A percentile compares a stretch with the other conserved stretches of the same genome.
Conservation (phyloP, 2,888 invertebrate genomes). For the Caenorhabditis parvicauda region DNA sequence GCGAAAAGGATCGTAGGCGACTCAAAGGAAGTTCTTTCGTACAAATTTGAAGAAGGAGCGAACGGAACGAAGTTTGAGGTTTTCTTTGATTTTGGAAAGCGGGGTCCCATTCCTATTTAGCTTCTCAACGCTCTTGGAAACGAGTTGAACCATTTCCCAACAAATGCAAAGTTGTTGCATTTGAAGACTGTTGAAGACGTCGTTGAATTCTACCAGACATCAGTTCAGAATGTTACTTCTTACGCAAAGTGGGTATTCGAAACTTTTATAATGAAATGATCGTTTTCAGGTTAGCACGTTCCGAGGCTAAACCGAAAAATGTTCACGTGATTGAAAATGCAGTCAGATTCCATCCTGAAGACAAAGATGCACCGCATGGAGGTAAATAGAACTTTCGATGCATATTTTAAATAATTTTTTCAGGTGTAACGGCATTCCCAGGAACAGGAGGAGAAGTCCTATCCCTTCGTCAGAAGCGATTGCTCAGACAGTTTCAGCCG, state of each 20-base stretch:
- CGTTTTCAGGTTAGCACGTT: conserved; percentile 41
- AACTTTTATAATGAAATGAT: background rate
- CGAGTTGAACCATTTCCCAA: conserved; percentile 35
- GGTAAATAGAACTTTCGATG: conserved; percentile 22
- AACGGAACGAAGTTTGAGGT: conserved; percentile 16
- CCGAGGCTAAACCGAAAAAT: conserved; percentile 46
- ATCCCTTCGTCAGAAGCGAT: conserved; percentile 52
- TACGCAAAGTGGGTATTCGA: conserved; percentile 41
- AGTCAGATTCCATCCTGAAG: conserved; percentile 57
- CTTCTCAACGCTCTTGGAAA: conserved; percentile 17
- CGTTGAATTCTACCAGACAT: conserved; percentile 48
- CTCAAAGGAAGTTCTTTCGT: conserved; percentile 7
- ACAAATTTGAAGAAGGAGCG: conserved; percentile 15
- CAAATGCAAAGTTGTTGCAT: conserved; percentile 47
- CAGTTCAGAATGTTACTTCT: conserved; percentile 48
- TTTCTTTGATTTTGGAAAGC: background rate
- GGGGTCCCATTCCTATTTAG: conserved; percentile 1
- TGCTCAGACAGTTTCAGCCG: conserved; percentile 56
- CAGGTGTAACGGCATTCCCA: conserved; percentile 59
- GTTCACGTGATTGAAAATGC: conserved; percentile 52
- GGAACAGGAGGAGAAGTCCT: conserved; percentile 54
- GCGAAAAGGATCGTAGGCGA: background rate
- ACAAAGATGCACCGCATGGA: conserved; percentile 51
- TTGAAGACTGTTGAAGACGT: conserved; percentile 47
- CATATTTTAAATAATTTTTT: conserved; percentile 1